Percentiles rank a stretch among this genome's conserved stretches.
Evolutionary conservation across 2,797 vertebrate genomes (phyloP).

Genomic region (Clarias platycephalus): DNA sequence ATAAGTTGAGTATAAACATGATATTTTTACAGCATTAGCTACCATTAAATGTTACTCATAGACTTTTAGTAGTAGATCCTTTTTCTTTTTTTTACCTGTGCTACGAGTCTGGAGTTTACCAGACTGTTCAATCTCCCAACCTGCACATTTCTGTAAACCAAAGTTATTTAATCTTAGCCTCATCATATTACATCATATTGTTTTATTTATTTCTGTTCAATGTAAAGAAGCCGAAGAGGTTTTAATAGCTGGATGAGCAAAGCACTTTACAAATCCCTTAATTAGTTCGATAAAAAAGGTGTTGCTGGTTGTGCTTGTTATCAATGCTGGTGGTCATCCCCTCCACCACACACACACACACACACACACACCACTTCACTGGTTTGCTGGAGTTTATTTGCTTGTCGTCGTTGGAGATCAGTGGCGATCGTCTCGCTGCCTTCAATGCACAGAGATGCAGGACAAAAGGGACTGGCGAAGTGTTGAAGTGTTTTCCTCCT

Average conservation of each 20-base stretch:
- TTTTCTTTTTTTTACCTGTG: neutral
- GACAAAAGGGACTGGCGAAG: constrained; percentile 66
- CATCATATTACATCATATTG: neutral
- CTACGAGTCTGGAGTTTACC: no score
- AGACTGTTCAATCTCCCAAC: neutral
- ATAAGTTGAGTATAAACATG: neutral
- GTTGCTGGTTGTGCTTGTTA: neutral
- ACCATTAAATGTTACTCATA: neutral
- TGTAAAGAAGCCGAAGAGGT: constrained; percentile 5
- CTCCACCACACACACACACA: neutral
- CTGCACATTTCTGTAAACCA: neutral
- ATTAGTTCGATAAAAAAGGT: neutral
- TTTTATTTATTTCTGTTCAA: neutral
- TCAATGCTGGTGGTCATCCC: constrained; percentile 25
- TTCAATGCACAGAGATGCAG: constrained; percentile 63
- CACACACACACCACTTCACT: constrained; percentile 4
- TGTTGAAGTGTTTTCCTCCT: constrained; percentile 65
- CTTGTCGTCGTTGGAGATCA: constrained; percentile 56
- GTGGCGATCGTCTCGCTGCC: constrained; percentile 49
- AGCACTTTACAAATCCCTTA: neutral
- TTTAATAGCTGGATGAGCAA: neutral
- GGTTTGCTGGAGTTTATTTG: constrained; percentile 25
- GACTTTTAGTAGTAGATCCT: neutral
- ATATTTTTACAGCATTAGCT: neutral
- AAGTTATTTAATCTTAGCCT: neutral